Evolutionary conservation across 2,888 invertebrate genomes (phyloP), one percentile per base, ranked within the genome.

Genomic region (Noctua janthina): DNA sequence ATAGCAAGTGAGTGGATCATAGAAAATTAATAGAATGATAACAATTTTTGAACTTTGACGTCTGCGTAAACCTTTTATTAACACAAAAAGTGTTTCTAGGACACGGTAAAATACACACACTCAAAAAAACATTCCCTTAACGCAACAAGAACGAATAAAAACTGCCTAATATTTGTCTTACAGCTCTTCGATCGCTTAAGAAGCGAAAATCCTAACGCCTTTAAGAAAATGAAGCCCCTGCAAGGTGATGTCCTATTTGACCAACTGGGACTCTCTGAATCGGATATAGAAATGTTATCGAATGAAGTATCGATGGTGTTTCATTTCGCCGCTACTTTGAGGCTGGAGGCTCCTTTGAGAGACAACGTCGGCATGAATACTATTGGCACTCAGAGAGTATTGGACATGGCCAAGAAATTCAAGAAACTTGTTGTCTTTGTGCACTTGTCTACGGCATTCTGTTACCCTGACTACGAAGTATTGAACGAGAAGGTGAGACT

Each of bases 371-470:
- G 98, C 86, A 98, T 99, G 98, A 99, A 99, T 94, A 98, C 99
- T 6, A 96, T 98, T n/a, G 99, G 99, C 54, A 99, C 99, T 0
- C 97, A 98, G 84, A 97, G 98, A 88, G 97, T 99, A 23, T 94
- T 99, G 66, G 97, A 98, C 62, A 95, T 99, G 15, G 98, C 98
- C 83, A 98, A 98, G 92, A 96, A 97, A 86, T 98, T 99, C 94
- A 98, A 98, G 87, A 97, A 98, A 13, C 96, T 99, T 64, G 96
- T 97, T 89, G 97, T 98, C 1, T 98, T 99, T 83, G 97, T 99
- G 1, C 99, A 99, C 94, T 97, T 99, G 23, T 99, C 99, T 20
- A 99, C 99, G 0, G 99, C 99, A 0, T 99, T 99, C 94, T 99
- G 99, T 93, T 99, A 99, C 92, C 99, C 99, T 87, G 99, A 99